Evolutionary conservation across 2,113 vertebrate genomes (phyloP), one percentile per base, ranked within the genome.

Genomic region (Puntigrus tetrazona): DNA sequence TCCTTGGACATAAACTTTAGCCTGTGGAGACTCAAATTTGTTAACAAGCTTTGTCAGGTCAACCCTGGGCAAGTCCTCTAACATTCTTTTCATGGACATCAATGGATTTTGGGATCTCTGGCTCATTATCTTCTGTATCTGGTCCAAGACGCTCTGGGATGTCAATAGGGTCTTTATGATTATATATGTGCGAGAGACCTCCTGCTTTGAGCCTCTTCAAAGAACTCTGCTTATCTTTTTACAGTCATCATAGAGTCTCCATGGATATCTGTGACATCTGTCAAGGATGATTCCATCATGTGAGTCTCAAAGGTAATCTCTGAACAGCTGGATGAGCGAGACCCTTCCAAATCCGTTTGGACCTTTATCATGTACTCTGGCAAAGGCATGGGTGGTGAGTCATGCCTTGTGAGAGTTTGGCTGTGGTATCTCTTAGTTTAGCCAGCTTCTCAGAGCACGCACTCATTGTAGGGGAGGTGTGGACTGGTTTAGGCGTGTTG

Each of bases 361-460:
- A 92, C 91, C 10, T 88, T 77, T 1, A 92, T 72, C 0, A 86
- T 57, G 20, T 90, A 88, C 82, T 94, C 92, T 0, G 92, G 89
- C 3, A 87, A 86, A 0, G 88, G 76, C 43, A 91, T 31, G 0
- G 92, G 89, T 80, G 92, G 85, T 4, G 93, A 8, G 92, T 87
- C 22, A 83, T 9, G 45, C 89, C 90, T 47, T 88, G 91, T n/a
- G 95, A 93, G 31, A 96, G 89, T 88, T 94, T 97, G 0, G 94
- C 89, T 1, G 95, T 95, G 63, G 95, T 90, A 18, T 96, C 96
- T 91, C 91, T 94, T 34, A 97, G 91, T 78, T 95, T 96, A 85
- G 95, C 88, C n/a, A 97, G 88, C 76, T 96, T 96, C 69, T 97
- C 96, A 0, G 96, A 94, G 83, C 93, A 94, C n/a, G n/a, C n/a